phyloP scores from a whole-genome alignment of 1,140 invertebrate species.

The Theocolax elegans region DNA sequence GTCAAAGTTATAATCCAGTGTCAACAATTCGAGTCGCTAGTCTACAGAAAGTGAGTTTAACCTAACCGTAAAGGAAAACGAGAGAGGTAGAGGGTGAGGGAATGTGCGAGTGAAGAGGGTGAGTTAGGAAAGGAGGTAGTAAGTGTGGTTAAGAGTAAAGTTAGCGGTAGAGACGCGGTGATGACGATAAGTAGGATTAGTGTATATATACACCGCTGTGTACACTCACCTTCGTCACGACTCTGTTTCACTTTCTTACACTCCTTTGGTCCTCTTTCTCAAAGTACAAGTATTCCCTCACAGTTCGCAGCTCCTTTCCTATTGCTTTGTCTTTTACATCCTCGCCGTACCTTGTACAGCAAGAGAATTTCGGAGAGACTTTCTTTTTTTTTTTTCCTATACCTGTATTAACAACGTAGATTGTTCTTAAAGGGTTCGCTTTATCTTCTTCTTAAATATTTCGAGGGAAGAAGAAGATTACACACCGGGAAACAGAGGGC shows the following conservation, averaged over 20 bases:
- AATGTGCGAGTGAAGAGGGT: background rate
- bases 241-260: constrained; percentile 9
- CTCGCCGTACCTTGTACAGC: background rate
- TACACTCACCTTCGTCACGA: constrained; percentile 31
- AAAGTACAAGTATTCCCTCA: background rate
- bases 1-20: constrained; percentile 48
- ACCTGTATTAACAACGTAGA: background rate
- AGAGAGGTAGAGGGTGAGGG: no score
- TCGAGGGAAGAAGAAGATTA: no score
- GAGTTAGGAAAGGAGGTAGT: background rate
- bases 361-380: background rate
- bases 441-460: background rate
- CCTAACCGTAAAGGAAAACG: no score
- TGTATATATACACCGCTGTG: constrained; percentile 35
- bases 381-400: no score
- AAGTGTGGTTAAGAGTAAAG: constrained; percentile 23
- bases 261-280: background rate
- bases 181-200: constrained; percentile 25
- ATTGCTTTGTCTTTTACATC: constrained; percentile 1
- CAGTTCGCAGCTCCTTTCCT: background rate
- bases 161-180: background rate
- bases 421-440: background rate
- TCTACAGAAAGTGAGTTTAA: constrained; percentile 16
- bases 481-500: no score
- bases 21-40: constrained; percentile 46